Conservation (phyloP, 2,797 vertebrate genomes). For the Lepilemur septentrionalis region DNA sequence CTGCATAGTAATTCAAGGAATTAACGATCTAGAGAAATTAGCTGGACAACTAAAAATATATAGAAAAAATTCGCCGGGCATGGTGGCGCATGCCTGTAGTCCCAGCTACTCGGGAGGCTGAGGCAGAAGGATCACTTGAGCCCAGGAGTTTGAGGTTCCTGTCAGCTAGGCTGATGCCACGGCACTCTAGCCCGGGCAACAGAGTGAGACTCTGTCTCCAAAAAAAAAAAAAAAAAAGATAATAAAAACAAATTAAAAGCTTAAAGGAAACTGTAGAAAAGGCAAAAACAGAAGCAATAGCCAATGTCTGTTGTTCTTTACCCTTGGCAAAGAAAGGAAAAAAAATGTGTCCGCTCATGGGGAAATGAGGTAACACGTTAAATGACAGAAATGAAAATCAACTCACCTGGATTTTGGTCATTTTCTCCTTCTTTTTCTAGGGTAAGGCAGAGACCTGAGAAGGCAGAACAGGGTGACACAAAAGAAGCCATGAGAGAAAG, state of each 20-base stretch:
- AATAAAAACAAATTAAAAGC: neutral
- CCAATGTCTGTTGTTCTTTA: neutral
- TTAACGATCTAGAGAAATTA: neutral
- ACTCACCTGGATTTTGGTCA: constrained; percentile 67
- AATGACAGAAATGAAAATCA: neutral
- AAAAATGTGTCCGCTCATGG: neutral
- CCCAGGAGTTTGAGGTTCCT: too few relatives aligned
- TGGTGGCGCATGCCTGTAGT: too few relatives aligned
- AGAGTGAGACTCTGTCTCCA: too few relatives aligned
- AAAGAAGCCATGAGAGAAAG: neutral
- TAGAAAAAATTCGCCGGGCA: too few relatives aligned
- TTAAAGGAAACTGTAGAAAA: neutral
- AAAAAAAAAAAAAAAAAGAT: too few relatives aligned
- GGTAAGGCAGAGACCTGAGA: constrained; percentile 48
- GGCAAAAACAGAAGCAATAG: neutral
- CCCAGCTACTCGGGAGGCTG: too few relatives aligned
- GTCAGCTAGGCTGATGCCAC: too few relatives aligned
- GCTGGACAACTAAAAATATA: too few relatives aligned
- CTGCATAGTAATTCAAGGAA: neutral
- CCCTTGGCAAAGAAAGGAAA: neutral
- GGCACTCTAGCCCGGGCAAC: too few relatives aligned
- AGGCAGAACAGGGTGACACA: neutral
- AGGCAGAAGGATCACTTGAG: too few relatives aligned
- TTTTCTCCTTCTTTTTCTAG: constrained; percentile 32
- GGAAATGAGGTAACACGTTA: neutral